A percentile compares a stretch with the other conserved stretches of the same genome.
These are phyloP conservation scores for Micrasema minimum DNA, from an alignment of 1,140 invertebrate genomes.

Conservation along the genomic window DNA sequence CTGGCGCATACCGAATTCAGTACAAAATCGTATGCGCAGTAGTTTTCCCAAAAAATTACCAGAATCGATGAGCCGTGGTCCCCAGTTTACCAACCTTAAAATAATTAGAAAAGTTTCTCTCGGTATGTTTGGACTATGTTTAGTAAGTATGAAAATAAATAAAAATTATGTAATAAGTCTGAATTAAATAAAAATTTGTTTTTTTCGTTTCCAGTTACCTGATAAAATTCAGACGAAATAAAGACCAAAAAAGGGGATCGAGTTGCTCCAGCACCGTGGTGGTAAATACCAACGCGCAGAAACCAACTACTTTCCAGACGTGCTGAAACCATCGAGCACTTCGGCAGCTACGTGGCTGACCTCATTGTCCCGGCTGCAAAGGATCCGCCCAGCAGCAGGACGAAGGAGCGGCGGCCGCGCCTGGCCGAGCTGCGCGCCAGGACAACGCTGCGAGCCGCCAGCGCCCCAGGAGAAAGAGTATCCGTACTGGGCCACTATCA, in stretches of 20 bases:
- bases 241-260: constrained; percentile 98
- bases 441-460: constrained; percentile 87
- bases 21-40: too few species aligned
- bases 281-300: constrained; percentile 98
- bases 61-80: too few species aligned
- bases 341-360: constrained; percentile 93
- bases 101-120: too few species aligned
- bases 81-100: too few species aligned
- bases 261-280: constrained; percentile 94
- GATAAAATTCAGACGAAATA: constrained; percentile 98
- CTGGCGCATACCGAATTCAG: too few species aligned
- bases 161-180: background rate
- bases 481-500: too few species aligned
- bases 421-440: constrained; percentile 86
- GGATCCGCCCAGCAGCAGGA: constrained; percentile 94
- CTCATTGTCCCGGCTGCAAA: constrained; percentile 88
- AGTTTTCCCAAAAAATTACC: too few species aligned
- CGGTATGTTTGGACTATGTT: too few species aligned
- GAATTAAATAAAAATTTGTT: background rate
- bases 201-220: constrained; percentile 85
- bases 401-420: constrained; percentile 86
- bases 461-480: constrained; percentile 85
- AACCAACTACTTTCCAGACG: constrained; percentile 91
- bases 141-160: too few species aligned
- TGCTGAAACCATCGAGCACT: constrained; percentile 97